These are phyloP conservation scores for Elanus axillaris DNA, from an alignment of 2,113 vertebrate species.

Conservation along the genomic window DNA sequence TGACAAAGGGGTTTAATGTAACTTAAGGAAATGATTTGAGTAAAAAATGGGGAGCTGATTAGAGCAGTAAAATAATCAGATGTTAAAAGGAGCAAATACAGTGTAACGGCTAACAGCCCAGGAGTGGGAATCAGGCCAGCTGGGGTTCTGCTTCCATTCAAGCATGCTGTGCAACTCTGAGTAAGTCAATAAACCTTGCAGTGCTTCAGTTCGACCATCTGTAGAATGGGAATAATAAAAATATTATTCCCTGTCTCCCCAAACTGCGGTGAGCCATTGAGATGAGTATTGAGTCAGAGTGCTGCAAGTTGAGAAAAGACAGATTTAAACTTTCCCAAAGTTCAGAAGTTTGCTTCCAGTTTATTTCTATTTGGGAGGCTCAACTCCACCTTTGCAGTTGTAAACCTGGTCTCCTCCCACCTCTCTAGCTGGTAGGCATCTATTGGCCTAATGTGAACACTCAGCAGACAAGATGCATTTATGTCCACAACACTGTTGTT, in stretches of 20 bases:
- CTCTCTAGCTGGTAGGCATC: neutral
- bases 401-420: neutral
- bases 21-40: neutral
- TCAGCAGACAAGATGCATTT: neutral
- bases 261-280: slow-evolving; percentile 33
- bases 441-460: neutral
- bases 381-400: neutral
- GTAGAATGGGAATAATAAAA: slow-evolving; percentile 58
- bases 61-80: slow-evolving; percentile 42
- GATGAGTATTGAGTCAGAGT: slow-evolving; percentile 33
- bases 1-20: neutral
- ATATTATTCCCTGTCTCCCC: slow-evolving; percentile 62
- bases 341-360: slow-evolving; percentile 54
- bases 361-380: slow-evolving; percentile 28
- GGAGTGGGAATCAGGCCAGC: slow-evolving; percentile 52
- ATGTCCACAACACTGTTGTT: accelerated
- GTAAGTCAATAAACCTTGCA: slow-evolving; percentile 64
- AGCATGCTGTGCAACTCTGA: slow-evolving; percentile 41
- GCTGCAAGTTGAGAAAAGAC: slow-evolving; percentile 51
- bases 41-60: slow-evolving; percentile 11
- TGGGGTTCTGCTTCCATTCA: slow-evolving; percentile 61
- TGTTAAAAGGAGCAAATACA: slow-evolving; percentile 27
- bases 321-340: slow-evolving; percentile 54
- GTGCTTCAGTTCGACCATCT: slow-evolving; percentile 41
- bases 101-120: neutral